Base-by-base conservation (phyloP, 2,113 vertebrate genomes). In the Oreochromis spilurus region DNA sequence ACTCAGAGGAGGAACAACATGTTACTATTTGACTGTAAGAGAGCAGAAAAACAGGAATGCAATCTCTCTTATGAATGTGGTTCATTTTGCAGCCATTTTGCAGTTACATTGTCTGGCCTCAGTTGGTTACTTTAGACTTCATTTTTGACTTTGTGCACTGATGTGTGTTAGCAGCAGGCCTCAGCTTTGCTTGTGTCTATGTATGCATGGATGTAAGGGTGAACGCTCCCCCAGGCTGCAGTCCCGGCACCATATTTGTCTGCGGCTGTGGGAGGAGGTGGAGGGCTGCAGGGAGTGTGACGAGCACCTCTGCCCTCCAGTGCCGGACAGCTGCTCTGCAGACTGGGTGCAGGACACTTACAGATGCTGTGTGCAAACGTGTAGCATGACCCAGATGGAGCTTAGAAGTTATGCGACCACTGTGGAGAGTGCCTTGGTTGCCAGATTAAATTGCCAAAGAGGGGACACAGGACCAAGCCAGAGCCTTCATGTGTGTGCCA, bases 361-460 rank as follows among this genome's bases (percentile, higher is more conserved):
- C n/a, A 93, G 60, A 26, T 94, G 95, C 80, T 95, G 95, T 95
- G 94, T 67, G 92, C 86, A 29, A 93, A 95, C 5, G 92, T 85
- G 11, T 84, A 84, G 48, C 94, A 91, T 79, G 94, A 96, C 89
- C 93, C 89, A 6, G 89, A 94, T 79, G 81, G 87, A 48, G 86
- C 92, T 40, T 83, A 92, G 83, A 88, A 81, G 24, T 90, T 94
- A 58, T 94, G 90, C 2, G 90, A 91, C 11, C 40, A 31, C 31
- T 96, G 94, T 14, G 94, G 94, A 45, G 88, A 89, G 31, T 75
- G 86, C 1, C 77, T 94, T 26, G 45, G 70, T 24, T 94, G 93
- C 86, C 78, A 57, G 67, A 91, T 81, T 83, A 90, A 85, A 67
- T 38, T 24, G 19, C 85, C 65, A 65, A 83, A 70, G 34, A 67